Base-by-base conservation (phyloP, 2,113 vertebrate species). In the Pluvialis apricaria region DNA sequence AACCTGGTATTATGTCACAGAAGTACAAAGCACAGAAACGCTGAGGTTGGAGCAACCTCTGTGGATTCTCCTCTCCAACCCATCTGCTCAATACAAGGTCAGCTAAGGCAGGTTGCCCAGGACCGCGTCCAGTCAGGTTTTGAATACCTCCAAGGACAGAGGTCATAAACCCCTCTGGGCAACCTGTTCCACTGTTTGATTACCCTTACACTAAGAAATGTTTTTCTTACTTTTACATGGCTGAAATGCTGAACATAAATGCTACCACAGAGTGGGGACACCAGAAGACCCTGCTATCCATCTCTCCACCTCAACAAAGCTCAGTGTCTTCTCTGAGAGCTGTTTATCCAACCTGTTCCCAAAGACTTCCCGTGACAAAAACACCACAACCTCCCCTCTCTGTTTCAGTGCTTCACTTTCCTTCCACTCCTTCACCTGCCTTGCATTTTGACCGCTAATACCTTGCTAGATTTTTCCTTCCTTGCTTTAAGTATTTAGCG, bases 321-420 rank as follows among this genome's bases (percentile, higher is more conserved):
- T 52, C 15, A 9, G 2, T 19, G 4, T 20, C 40, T 28, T 38
- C 52, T 87, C 4, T 42, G 49, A 77, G 19, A 69, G 44, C 24
- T 32, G 22, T 65, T 45, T 78, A 44, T 86, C 19, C 40, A 45
- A 26, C 19, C 15, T 58, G 9, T 32, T 88, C 20, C 19, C 18
- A 34, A 45, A 64, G 26, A 25, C 21, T n/a, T 86, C 78, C 60
- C 34, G 21, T 15, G 38, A 47, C 38, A 64, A 89, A 84, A 71
- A 0, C 13, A 61, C 9, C 15, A n/a, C 29, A 69, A 1, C 3
- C 34, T 72, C 24, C 57, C 17, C 15, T 54, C 24, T 42, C 58
- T 58, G 5, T 76, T 91, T 36, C 57, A 65, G 5, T 45, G 29
- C 36, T 86, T 78, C 25, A 12, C 49, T 84, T 88, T 73, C 25